A percentile compares a stretch with the other conserved stretches of the same genome.
Evolutionary conservation across 1,140 invertebrate species (phyloP).

Genomic region (Drosophila erecta): DNA sequence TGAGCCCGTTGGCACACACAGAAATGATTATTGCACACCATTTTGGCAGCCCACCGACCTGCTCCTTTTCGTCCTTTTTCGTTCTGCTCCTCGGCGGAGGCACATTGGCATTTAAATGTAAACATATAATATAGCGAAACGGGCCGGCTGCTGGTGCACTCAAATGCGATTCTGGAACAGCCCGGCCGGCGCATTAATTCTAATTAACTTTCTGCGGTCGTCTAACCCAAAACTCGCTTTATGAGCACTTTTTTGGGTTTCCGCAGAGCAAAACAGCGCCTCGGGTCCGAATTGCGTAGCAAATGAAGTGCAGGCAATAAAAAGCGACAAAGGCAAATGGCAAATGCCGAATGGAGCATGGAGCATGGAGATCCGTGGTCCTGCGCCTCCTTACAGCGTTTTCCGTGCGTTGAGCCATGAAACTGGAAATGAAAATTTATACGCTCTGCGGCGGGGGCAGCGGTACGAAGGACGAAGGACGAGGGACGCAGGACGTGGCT

Average conservation of each 20-base stretch:
- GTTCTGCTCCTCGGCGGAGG: neutral
- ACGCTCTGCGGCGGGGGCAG: constrained; percentile 43
- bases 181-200: constrained; percentile 74
- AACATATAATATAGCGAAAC: constrained; percentile 45
- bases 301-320: constrained; percentile 83
- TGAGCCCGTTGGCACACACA: constrained; percentile 60
- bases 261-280: neutral
- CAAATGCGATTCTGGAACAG: constrained; percentile 68
- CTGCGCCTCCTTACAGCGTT: constrained; percentile 27
- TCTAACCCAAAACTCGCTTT: constrained; percentile 62
- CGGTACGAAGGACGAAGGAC: constrained; percentile 5
- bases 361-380: constrained; percentile 64
- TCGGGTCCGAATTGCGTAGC: constrained; percentile 67
- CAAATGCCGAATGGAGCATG: constrained; percentile 69
- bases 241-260: constrained; percentile 52
- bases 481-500: constrained; percentile 3
- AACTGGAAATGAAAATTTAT: constrained; percentile 83
- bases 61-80: neutral
- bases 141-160: constrained; percentile 48
- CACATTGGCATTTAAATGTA: constrained; percentile 66
- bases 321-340: constrained; percentile 81
- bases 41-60: constrained; percentile 41
- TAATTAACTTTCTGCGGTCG: constrained; percentile 81
- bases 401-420: constrained; percentile 72
- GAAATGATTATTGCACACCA: constrained; percentile 77